phyloP scores from a whole-genome alignment of 2,888 invertebrate genomes.

The Notodonta dromedarius region DNA sequence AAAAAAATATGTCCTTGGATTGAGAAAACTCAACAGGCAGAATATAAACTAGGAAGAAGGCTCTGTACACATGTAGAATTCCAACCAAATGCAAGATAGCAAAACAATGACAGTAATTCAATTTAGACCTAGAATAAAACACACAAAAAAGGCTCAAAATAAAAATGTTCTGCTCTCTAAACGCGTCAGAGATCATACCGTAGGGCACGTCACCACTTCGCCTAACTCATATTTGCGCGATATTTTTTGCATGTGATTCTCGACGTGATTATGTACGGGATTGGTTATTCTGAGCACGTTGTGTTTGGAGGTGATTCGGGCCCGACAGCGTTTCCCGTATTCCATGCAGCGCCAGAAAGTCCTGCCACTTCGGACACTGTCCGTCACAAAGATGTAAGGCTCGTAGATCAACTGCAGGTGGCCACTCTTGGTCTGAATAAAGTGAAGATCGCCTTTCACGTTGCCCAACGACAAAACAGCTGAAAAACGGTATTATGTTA shows the following conservation, averaged over 20 bases:
- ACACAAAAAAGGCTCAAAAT: conserved; percentile 14
- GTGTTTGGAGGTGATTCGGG: conserved; percentile 78
- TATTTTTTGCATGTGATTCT: conserved; percentile 75
- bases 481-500: conserved; percentile 43
- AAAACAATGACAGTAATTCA: conserved; percentile 17
- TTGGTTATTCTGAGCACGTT: conserved; percentile 76
- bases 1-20: conserved; percentile 3
- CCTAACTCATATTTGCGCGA: conserved; percentile 73
- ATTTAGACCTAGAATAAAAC: conserved; percentile 16
- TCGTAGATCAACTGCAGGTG: conserved; percentile 78
- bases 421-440: conserved; percentile 80
- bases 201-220: conserved; percentile 76
- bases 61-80: neutral
- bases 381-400: conserved; percentile 79
- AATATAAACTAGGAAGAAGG: neutral
- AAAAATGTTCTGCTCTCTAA: conserved; percentile 12
- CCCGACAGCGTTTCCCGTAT: conserved; percentile 78
- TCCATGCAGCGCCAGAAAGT: conserved; percentile 82
- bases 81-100: neutral
- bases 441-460: conserved; percentile 73
- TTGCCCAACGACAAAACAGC: conserved; percentile 61
- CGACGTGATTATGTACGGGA: conserved; percentile 72
- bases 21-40: neutral
- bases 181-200: conserved; percentile 50
- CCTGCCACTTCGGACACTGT: conserved; percentile 78